Evolutionary conservation across 2,888 invertebrate species (phyloP), one percentile per base, ranked within the genome.

Genomic region (Cantharis nigra): DNA sequence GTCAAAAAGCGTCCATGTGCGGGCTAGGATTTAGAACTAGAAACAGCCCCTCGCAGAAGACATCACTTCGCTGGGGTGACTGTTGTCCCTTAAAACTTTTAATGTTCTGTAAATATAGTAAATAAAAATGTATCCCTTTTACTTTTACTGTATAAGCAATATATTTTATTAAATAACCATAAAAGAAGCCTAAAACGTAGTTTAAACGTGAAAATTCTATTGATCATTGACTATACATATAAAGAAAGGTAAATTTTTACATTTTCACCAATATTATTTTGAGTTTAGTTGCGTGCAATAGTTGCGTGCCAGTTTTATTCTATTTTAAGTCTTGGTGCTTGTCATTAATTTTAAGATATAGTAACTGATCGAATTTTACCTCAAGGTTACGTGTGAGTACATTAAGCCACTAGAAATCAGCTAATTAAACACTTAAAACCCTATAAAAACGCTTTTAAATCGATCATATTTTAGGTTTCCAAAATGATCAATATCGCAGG

Each of bases 21-120:
- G 96, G 96, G 92, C 93, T 96, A 94, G 95, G 94, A 91, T 96
- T 96, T 94, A 96, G 94, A 91, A 97, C 97, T 90, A 95, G 96
- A 91, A 97, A 97, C 92, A 96, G 96, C 92, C 97, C 97, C 92
- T 97, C 96, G 91, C 97, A 97, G 92, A 97, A 96, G 93, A 97
- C 97, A 91, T 96, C 96, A 90, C 94, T 97, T 88, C 94, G 97
- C 91, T 97, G 97, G 97, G 97, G 97, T 90, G 97, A 97, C 92
- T 96, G 96, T 91, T 97, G 97, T 90, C 81, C 83, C 84, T 83
- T 85, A 70, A 49, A 63, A 11, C 62, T 67, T 16, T 70, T 26
- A 14, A 69, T 67, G 71, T 69, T 76, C 74, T 76, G 65, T 74
- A 78, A 67, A 78, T 71, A 74, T 72, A 69, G 65, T 79, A 72